Evolutionary conservation across 1,140 invertebrate species (phyloP), one percentile per base, ranked within the genome.

Genomic region (Ostrea denselamellosa): DNA sequence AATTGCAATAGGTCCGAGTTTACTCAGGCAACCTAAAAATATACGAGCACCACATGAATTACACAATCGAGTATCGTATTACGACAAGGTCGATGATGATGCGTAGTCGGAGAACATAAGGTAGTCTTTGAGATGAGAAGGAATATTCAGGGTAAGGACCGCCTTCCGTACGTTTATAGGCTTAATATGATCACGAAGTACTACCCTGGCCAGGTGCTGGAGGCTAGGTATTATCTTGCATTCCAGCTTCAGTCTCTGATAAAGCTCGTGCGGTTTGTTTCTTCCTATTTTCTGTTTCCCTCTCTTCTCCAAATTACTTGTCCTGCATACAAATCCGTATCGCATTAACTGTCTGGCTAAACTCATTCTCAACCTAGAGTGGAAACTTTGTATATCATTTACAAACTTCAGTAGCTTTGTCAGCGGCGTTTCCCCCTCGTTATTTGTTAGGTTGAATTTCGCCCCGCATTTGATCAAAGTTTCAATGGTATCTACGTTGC

Each of bases 371-470:
- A 88, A 89, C 83, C 89, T 90, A 12, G 90, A 87, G 85, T 91
- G 90, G 81, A 91, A 92, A 83, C 91, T 89, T 4, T 87, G 85
- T 82, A 28, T 17, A 44, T 90, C 52, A 25, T 87, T 65, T n/a
- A 86, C 89, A 87, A 89, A 90, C 85, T 90, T 90, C 12, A 92
- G 53, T 82, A 92, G 86, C 77, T 92, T 92, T 44, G 86, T 87
- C n/a, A 92, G 84, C 12, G 91, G 91, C 8, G 92, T 92, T 86
- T 92, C 89, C 54, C 90, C 90, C 2, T 89, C 68, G 22, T 86
- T 86, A 86, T 92, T 92, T 19, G 68, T 51, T 17, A 87, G 2
- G 65, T 92, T 92, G 14, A 92, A 88, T 81, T 90, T 89, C n/a
- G 90, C 87, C 28, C 92, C 92, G 85, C 65, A 86, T 62, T 87